Percentiles rank a stretch among this genome's conserved stretches.
These are phyloP conservation scores for Lypha dubia DNA, from an alignment of 2,888 invertebrate species.

Conservation along the genomic window DNA sequence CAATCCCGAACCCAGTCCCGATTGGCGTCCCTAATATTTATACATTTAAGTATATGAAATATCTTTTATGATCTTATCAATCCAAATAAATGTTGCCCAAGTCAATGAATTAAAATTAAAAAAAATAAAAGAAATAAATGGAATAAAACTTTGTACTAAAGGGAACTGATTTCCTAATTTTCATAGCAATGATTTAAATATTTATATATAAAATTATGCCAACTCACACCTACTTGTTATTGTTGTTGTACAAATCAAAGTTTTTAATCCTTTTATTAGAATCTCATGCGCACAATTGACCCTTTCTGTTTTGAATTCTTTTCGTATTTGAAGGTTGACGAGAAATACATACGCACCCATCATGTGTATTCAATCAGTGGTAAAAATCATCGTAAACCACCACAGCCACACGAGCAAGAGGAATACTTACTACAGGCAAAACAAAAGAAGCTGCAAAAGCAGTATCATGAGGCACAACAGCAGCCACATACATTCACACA, in stretches of 20 bases:
- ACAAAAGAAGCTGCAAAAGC: slow-evolving; percentile 77
- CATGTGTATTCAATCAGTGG: slow-evolving; percentile 81
- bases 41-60: no score
- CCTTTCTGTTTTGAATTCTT: not conserved
- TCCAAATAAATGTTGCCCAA: not conserved
- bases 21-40: no score
- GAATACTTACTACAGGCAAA: slow-evolving; percentile 68
- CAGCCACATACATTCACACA: slow-evolving; percentile 77
- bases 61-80: not conserved
- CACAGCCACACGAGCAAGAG: slow-evolving; percentile 79
- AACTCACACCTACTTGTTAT: not conserved
- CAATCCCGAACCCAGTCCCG: no score
- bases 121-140: no score
- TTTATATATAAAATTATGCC: not conserved
- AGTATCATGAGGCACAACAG: slow-evolving; percentile 77
- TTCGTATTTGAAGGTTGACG: slow-evolving; percentile 80
- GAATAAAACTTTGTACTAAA: not conserved
- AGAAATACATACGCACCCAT: slow-evolving; percentile 82
- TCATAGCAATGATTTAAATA: not conserved
- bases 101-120: not conserved
- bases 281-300: not conserved
- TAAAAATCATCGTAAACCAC: slow-evolving; percentile 81
- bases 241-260: not conserved
- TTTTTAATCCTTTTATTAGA: slow-evolving; percentile 11
- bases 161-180: not conserved